phyloP scores from a whole-genome alignment of 2,113 vertebrate species.

The Hyperoodon ampullatus region DNA sequence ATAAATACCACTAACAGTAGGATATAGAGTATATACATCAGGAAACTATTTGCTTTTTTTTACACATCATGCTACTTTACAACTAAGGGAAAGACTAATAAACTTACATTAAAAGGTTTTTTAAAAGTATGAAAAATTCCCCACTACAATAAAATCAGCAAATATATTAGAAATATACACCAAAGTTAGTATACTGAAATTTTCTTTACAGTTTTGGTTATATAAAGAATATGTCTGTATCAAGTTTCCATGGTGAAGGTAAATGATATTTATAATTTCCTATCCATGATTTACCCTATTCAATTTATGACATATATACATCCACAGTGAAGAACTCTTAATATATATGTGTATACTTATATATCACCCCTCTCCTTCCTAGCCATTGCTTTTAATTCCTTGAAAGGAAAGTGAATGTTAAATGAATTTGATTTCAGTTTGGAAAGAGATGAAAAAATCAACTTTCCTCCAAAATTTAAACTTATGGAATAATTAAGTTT shows the following conservation, averaged over 20 bases:
- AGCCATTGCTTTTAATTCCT: slow-evolving; percentile 26
- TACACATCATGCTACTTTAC: background rate
- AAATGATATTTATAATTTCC: background rate
- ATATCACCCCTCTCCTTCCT: background rate
- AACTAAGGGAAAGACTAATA: background rate
- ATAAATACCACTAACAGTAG: background rate
- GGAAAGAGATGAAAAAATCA: background rate
- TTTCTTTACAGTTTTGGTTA: slow-evolving; percentile 4
- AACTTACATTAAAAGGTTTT: background rate
- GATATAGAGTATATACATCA: background rate
- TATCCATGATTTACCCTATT: background rate
- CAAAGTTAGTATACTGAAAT: background rate
- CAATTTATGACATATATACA: background rate
- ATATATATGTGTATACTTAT: background rate
- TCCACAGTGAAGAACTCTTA: background rate
- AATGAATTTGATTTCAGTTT: slow-evolving; percentile 50
- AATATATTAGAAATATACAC: background rate
- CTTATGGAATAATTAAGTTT: slow-evolving; percentile 47
- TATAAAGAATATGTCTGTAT: slow-evolving; percentile 9
- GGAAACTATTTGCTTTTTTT: background rate
- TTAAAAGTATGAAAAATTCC: background rate
- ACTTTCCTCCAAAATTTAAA: slow-evolving; percentile 24
- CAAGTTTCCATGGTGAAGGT: slow-evolving; percentile 2
- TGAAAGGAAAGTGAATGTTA: background rate
- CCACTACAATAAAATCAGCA: background rate